phyloP scores from a whole-genome alignment of 2,113 vertebrate genomes.

The Notarius quadriscutis region DNA sequence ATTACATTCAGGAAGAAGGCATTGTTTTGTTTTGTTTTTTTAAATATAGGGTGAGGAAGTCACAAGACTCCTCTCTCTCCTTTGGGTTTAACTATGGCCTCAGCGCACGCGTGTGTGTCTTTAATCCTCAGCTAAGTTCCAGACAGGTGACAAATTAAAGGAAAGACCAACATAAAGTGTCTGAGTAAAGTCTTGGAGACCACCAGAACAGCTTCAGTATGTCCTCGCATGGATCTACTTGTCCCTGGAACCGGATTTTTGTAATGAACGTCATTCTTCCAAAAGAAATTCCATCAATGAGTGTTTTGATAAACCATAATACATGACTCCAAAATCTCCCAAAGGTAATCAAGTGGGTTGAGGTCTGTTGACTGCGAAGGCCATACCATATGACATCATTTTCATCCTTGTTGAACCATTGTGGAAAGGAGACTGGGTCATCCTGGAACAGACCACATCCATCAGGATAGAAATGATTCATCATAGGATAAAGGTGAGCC shows the following conservation, averaged over 20 bases:
- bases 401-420: background rate
- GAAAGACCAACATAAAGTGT: background rate
- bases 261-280: background rate
- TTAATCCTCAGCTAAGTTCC: conserved; percentile 31
- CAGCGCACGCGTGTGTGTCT: conserved; percentile 22
- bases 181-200: background rate
- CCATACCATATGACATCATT: background rate
- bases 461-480: background rate
- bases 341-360: background rate
- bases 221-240: background rate
- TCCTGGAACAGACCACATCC: background rate
- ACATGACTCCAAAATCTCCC: background rate
- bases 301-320: background rate
- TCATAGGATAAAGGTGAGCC: background rate
- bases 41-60: background rate
- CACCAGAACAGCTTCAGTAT: background rate
- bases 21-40: no score
- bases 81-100: conserved; percentile 47
- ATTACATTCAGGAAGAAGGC: conserved; percentile 33
- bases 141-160: background rate
- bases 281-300: background rate
- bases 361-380: background rate
- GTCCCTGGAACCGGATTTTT: background rate
- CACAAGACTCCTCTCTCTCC: conserved; percentile 14
- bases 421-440: background rate